Evolutionary conservation across 2,113 vertebrate species (phyloP), one percentile per base, ranked within the genome.

Genomic region (Isichthys henryi): DNA sequence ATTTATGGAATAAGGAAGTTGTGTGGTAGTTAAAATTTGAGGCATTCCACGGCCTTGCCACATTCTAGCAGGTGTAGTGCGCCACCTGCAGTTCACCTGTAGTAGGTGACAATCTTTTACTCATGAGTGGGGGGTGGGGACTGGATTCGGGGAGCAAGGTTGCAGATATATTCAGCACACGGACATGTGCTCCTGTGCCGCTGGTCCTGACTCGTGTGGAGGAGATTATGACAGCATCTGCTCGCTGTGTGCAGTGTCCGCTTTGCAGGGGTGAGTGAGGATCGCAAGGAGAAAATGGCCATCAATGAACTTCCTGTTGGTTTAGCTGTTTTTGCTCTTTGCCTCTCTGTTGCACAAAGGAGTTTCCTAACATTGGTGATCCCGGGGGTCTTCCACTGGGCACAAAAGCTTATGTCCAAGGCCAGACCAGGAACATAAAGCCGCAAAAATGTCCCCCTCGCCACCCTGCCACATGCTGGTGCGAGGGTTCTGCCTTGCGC

Each of bases 1-100:
- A 94, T 95, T 94, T 95, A 95, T 94, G 49, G 27, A 88, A 88
- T 86, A 92, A 91, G 83, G 58, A 90, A 92, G 90, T 92, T 94
- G 91, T 89, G 92, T 27, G n/a, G 89, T 87, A 86, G 92, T 91
- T 58, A 21, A 83, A 27, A 53, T 82, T 45, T 82, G 70, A 8
- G 70, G 70, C 70, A 49, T 35, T 70, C 88, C 70, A 27, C 48
- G 3, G 88, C 62, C 48, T 27, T 15, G 49, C 45, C 82, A 84
- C 43, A n/a, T 45, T 21, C 43, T 11, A n/a, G 82, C 82, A 84
- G 45, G 45, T 83, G 43, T 49, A 52, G n/a, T 52, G 27, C 31
- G 5, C 31, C 49, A 52, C 50, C 85, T 86, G 85, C 49, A 56
- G n/a, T n/a, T 52, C 21, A 83, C 8, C 43, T 84, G 82, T 84